phyloP scores from a whole-genome alignment of 2,797 vertebrate species.

The Neostethus bicornis region DNA sequence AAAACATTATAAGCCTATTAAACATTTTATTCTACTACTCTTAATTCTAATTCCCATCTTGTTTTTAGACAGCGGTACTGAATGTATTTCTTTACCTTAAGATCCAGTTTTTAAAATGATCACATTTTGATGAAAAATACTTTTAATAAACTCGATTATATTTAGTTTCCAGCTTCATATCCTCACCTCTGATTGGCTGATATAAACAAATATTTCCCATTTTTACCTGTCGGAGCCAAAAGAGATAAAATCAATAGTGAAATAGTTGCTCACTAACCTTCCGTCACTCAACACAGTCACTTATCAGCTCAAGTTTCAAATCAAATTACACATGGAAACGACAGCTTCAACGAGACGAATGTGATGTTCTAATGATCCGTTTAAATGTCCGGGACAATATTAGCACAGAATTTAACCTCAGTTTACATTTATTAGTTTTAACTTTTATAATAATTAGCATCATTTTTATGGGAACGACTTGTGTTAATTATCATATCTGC shows the following conservation, averaged over 20 bases:
- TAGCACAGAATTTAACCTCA: background rate
- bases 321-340: slow-evolving; percentile 11
- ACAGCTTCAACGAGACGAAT: background rate
- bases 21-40: too few relatives aligned
- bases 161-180: background rate
- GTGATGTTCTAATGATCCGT: slow-evolving; percentile 1
- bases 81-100: too few relatives aligned
- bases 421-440: background rate
- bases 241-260: background rate
- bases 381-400: too few relatives aligned
- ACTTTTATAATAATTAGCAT: too few relatives aligned
- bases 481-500: background rate
- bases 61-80: too few relatives aligned
- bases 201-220: background rate
- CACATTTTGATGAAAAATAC: too few relatives aligned
- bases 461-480: background rate
- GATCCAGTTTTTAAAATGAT: too few relatives aligned
- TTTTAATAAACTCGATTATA: too few relatives aligned
- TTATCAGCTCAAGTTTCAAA: slow-evolving; percentile 12
- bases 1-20: too few relatives aligned
- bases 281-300: background rate
- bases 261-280: slow-evolving; percentile 1
- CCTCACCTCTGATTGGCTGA: background rate
- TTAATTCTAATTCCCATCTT: too few relatives aligned
- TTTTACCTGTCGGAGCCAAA: background rate